A percentile compares a stretch with the other conserved stretches of the same genome.
Evolutionary conservation across 2,113 vertebrate species (phyloP).

Genomic region (Mormoops blainvillei): DNA sequence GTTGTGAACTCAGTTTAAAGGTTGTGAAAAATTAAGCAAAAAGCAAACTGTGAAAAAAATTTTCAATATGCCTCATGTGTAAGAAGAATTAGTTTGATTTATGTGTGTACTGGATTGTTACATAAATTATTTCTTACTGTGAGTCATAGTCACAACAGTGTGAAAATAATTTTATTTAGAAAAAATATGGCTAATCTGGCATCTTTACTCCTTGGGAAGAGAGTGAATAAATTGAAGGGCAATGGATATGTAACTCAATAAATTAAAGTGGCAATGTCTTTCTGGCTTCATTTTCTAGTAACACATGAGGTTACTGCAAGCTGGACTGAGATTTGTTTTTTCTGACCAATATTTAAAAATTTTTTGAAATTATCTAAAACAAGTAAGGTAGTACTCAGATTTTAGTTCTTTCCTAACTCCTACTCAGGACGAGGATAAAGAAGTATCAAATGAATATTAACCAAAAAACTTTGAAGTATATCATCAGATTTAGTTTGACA

Average conservation of each 20-base stretch:
- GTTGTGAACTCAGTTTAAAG: background rate
- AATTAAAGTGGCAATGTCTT: background rate
- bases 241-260: background rate
- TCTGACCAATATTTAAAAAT: background rate
- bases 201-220: slow-evolving; percentile 20
- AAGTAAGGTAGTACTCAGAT: background rate
- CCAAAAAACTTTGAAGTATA: background rate
- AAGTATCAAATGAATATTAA: background rate
- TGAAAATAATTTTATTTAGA: slow-evolving; percentile 31
- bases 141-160: background rate
- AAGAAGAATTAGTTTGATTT: background rate
- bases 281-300: background rate
- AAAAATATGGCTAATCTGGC: background rate
- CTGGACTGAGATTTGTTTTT: background rate
- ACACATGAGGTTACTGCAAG: background rate
- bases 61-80: background rate
- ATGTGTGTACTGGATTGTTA: background rate
- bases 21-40: slow-evolving; percentile 23
- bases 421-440: background rate
- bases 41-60: background rate
- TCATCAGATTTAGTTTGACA: background rate
- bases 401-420: slow-evolving; percentile 3
- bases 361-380: background rate
- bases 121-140: background rate
- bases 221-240: background rate